Conservation (phyloP, 2,113 vertebrate genomes). For the human region GRCh38 chr16:479001-479500, state of each 20-base stretch:
- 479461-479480: background rate
- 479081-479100: background rate
- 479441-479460: background rate
- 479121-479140: background rate
- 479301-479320: background rate
- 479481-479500: background rate
- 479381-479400: background rate
- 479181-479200: background rate
- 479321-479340: background rate
- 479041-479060: background rate
- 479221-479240: background rate
- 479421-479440: background rate
- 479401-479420: no score
- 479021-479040: background rate
- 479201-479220: background rate
- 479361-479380: background rate
- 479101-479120: background rate
- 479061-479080: no score
- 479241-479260: background rate
- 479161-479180: background rate
- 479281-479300: background rate
- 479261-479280: background rate
- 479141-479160: background rate
- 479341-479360: background rate
- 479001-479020: background rate